Conservation (phyloP, 2,888 invertebrate species). For the Euplagia quadripunctaria region DNA sequence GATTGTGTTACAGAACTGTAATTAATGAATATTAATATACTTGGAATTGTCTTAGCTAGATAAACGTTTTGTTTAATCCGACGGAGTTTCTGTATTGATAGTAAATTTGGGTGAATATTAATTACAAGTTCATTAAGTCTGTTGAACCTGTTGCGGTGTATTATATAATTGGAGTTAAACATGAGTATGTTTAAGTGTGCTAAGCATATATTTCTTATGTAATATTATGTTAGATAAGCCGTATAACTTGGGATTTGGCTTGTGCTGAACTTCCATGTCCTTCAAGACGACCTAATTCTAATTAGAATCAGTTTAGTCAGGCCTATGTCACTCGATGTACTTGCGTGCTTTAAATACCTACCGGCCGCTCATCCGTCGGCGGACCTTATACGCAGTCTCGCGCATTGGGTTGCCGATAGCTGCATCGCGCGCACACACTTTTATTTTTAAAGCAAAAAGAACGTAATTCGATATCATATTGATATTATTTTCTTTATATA, state of each 20-base stretch:
- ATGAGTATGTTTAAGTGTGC: background rate
- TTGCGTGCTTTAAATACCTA: background rate
- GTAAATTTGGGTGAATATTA: constrained; percentile 34
- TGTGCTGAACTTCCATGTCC: background rate
- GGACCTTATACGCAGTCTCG: too few species aligned
- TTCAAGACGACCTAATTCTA: background rate
- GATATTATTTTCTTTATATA: too few species aligned
- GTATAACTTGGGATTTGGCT: background rate
- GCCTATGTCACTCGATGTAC: too few species aligned
- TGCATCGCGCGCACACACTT: too few species aligned
- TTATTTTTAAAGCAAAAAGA: too few species aligned
- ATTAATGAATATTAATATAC: constrained; percentile 50
- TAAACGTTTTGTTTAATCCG: constrained; percentile 40
- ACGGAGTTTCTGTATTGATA: constrained; percentile 40
- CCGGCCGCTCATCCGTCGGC: too few species aligned
- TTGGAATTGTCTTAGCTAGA: constrained; percentile 40
- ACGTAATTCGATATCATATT: too few species aligned
- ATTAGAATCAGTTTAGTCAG: background rate
- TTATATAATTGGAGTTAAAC: constrained; percentile 2
- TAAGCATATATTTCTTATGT: background rate
- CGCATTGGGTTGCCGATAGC: too few species aligned
- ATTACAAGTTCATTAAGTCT: constrained; percentile 29
- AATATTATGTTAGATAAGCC: background rate
- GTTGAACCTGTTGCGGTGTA: constrained; percentile 16
- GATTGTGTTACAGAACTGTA: constrained; percentile 34